Evolutionary conservation across 1,140 invertebrate genomes (phyloP), one percentile per base, ranked within the genome.

Genomic region (Diorhabda sublineata): DNA sequence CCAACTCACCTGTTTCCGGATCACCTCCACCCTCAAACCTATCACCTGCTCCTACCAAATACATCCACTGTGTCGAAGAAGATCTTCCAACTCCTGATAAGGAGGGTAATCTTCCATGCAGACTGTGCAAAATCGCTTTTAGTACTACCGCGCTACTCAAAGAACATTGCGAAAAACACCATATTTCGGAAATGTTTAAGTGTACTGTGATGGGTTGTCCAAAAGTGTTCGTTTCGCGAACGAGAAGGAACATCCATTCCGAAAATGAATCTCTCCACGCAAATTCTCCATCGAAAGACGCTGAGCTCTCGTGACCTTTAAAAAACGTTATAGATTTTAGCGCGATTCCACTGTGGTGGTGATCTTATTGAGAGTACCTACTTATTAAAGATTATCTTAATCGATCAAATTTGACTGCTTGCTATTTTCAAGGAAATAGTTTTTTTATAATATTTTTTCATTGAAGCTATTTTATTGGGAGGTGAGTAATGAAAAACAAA

Each of bases 211-310:
- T 88, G 67, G 91, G 91, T 57, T 93, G 92, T 82, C 88, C 87
- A n/a, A 91, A 92, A 85, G 88, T 92, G 73, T 94, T 94, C 80
- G 89, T 89, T 71, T 92, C 91, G 52, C 80, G 89, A 42, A 88
- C 90, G 58, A 90, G 89, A 67, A 83, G 92, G 6, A 92, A 93
- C 78, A 81, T 87, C 3, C 91, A 93, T 81, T 85, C 85, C 58
- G 87, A 89, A 74, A 83, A 84, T 67, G 84, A 86, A 68, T 76
- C 83, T 4, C 69, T 77, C 26, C 81, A 83, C 66, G 74, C 78
- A 11, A 80, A 82, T 73, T 79, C 82, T 45, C 52, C 60, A 61
- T 71, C 68, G 43, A 77, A 78, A 69, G 74, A 73, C 52, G 67
- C 76, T 44, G 77, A 79, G 6, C 71, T 74, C 42, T 80, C 80